Conservation (phyloP, 2,888 invertebrate genomes). For the Rhynchonema sp. region DNA sequence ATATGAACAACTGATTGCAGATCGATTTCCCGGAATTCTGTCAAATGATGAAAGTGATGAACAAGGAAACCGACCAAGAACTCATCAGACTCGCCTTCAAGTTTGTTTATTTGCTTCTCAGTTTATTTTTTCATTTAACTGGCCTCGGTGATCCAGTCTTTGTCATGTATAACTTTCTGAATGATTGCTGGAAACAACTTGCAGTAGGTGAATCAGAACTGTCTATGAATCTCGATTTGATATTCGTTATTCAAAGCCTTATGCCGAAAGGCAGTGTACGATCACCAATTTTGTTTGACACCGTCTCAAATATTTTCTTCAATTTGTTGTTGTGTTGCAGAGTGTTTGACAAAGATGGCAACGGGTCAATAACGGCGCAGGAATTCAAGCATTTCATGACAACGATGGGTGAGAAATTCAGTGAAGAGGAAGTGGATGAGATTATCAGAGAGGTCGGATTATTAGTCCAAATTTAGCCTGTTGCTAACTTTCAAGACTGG, state of each 20-base stretch:
- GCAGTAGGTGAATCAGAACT: no score
- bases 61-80: constrained; percentile 28
- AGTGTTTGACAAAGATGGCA: constrained; percentile 27
- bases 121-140: neutral
- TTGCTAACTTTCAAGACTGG: no score
- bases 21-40: constrained; percentile 28
- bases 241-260: no score
- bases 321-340: no score
- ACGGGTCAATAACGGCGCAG: constrained; percentile 27
- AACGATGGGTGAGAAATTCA: constrained; percentile 22
- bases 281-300: no score
- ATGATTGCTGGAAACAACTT: no score
- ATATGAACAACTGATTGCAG: no score
- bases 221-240: no score
- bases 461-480: no score
- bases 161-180: neutral
- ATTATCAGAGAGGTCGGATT: constrained; percentile 20
- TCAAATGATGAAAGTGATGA: constrained; percentile 28
- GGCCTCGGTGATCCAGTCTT: neutral
- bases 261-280: no score
- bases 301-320: no score
- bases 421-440: constrained; percentile 27
- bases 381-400: constrained; percentile 29
- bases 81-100: constrained; percentile 26
- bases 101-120: constrained; percentile 7